Percentiles rank a stretch among this genome's conserved stretches.
These are phyloP conservation scores for Lottia scabra DNA, from an alignment of 2,888 invertebrate genomes.

Conservation along the genomic window DNA sequence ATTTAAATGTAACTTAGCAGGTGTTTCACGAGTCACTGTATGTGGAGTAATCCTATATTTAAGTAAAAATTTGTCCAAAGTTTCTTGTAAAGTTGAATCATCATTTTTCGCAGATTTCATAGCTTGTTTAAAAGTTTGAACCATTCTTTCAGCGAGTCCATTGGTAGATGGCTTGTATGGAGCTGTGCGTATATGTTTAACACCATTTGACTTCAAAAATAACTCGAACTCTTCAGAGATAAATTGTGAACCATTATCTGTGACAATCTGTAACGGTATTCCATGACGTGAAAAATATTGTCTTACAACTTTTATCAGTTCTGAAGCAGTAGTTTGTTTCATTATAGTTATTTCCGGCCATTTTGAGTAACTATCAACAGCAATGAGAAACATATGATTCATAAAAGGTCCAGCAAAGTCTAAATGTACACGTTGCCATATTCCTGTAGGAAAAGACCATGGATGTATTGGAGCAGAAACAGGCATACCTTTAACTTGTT, in stretches of 20 bases:
- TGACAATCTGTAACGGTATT: conserved; percentile 29
- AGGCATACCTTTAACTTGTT: conserved; percentile 30
- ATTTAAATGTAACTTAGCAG: too few species aligned
- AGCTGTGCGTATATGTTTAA: conserved; percentile 29
- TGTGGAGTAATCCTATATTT: too few species aligned
- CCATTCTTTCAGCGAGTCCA: conserved; percentile 36
- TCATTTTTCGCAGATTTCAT: conserved; percentile 23
- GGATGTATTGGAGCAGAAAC: conserved; percentile 40
- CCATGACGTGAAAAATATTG: conserved; percentile 33
- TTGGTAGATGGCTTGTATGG: conserved; percentile 39
- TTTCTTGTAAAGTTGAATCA: background rate
- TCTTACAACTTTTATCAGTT: conserved; percentile 26
- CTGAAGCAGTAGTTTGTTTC: conserved; percentile 13
- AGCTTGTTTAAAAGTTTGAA: conserved; percentile 36
- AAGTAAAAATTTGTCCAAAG: too few species aligned
- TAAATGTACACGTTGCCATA: conserved; percentile 67
- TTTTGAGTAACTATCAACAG: conserved; percentile 68
- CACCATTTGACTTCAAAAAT: conserved; percentile 33
- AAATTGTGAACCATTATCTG: conserved; percentile 37
- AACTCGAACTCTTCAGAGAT: conserved; percentile 28
- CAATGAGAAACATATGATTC: conserved; percentile 55
- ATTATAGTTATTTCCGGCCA: conserved; percentile 62
- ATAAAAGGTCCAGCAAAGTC: conserved; percentile 69
- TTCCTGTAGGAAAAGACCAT: conserved; percentile 50
- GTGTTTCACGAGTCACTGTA: too few species aligned